A percentile compares a stretch with the other conserved stretches of the same genome.
phyloP scores from a whole-genome alignment of 1,140 invertebrate species.

The Apis dorsata region DNA sequence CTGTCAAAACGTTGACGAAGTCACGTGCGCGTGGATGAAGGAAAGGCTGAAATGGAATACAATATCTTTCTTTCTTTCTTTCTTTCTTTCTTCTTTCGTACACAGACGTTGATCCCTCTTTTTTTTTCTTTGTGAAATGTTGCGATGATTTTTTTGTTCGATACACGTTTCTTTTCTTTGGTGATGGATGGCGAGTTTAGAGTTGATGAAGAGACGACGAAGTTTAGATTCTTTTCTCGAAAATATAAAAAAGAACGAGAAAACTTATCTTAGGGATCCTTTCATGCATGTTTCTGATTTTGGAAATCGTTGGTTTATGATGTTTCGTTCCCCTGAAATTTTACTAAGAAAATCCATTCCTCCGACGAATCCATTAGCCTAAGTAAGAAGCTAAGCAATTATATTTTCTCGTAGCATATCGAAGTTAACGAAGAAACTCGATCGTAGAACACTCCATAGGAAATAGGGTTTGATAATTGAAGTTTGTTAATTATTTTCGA shows the following conservation, averaged over 20 bases:
- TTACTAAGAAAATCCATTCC: too few species aligned
- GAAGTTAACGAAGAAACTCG: neutral
- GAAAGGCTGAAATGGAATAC: slow-evolving; percentile 2
- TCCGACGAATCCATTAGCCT: too few species aligned
- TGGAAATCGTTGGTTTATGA: too few species aligned
- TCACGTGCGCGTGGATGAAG: slow-evolving; percentile 71
- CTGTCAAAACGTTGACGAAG: slow-evolving; percentile 70
- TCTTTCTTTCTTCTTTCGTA: neutral
- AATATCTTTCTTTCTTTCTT: slow-evolving; percentile 4
- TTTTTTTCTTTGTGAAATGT: neutral
- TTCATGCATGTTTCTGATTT: neutral
- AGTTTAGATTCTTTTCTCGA: neutral
- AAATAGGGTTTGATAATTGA: neutral
- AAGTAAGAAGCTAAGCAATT: too few species aligned
- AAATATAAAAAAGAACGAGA: too few species aligned
- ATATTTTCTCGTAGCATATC: too few species aligned
- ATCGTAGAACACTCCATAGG: neutral
- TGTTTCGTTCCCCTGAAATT: too few species aligned
- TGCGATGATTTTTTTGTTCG: neutral
- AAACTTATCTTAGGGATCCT: too few species aligned
- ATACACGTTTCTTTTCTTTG: neutral
- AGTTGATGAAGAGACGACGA: too few species aligned
- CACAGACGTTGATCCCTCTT: neutral
- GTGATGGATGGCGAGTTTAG: too few species aligned
- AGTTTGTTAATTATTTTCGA: neutral